Evolutionary conservation across 1,140 invertebrate genomes (phyloP).

Genomic region (Mya arenaria): DNA sequence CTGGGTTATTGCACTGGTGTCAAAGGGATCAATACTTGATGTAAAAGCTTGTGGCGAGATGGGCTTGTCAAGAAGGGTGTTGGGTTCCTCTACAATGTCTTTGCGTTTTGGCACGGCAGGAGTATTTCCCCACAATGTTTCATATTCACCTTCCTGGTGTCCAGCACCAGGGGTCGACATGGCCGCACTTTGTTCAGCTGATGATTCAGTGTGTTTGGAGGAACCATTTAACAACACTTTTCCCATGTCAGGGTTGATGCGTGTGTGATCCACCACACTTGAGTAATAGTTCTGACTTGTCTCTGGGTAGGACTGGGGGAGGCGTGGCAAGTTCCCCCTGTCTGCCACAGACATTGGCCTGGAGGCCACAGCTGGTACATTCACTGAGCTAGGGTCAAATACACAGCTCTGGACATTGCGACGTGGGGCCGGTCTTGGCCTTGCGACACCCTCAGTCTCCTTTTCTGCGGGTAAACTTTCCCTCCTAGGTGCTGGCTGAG

Average conservation of each 20-base stretch:
- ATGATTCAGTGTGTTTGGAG: background rate
- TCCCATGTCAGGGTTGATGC: background rate
- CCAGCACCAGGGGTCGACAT: too few species aligned
- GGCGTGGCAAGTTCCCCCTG: constrained; percentile 7
- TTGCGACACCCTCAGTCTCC: background rate
- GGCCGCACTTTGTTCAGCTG: background rate
- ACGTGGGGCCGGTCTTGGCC: constrained; percentile 34
- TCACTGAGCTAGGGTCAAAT: too few species aligned
- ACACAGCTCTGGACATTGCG: constrained; percentile 47
- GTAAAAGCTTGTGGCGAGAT: constrained; percentile 22
- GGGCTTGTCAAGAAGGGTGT: constrained; percentile 43
- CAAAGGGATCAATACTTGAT: constrained; percentile 40
- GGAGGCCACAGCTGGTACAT: background rate
- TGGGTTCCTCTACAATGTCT: constrained; percentile 2
- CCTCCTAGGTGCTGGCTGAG: background rate
- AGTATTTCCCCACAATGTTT: background rate
- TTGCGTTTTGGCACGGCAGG: constrained; percentile 28
- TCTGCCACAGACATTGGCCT: constrained; percentile 30
- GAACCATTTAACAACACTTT: background rate
- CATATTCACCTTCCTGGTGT: background rate
- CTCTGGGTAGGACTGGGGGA: constrained; percentile 20
- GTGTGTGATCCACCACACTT: background rate
- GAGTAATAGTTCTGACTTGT: constrained; percentile 48
- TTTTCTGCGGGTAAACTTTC: background rate
- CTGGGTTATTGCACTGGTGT: constrained; percentile 36